Percentiles rank a stretch among this genome's conserved stretches.
phyloP scores from a whole-genome alignment of 1,140 invertebrate species.

The Drosophila neocordata region DNA sequence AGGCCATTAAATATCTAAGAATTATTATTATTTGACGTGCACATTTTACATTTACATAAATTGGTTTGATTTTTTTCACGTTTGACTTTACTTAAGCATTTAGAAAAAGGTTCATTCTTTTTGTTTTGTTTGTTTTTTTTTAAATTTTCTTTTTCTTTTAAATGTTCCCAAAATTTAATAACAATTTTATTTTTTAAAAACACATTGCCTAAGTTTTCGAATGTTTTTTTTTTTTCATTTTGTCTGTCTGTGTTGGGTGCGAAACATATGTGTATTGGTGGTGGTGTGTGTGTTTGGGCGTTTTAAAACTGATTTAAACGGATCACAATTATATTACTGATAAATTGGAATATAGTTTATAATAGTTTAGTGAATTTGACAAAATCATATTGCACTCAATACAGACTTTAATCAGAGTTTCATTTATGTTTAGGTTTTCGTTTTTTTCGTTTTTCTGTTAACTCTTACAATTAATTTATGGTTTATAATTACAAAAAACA shows the following conservation, averaged over 20 bases:
- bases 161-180: conserved; percentile 75
- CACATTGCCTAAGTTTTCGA: conserved; percentile 58
- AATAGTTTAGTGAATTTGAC: conserved; percentile 37
- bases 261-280: conserved; percentile 23
- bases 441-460: conserved; percentile 24
- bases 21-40: conserved; percentile 80
- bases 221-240: conserved; percentile 38
- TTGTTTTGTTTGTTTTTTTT: conserved; percentile 23
- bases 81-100: conserved; percentile 42
- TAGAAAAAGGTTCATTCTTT: conserved; percentile 53
- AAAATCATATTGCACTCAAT: conserved; percentile 29
- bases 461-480: conserved; percentile 62
- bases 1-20: conserved; percentile 77
- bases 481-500: conserved; percentile 72
- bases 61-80: conserved; percentile 43
- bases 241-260: conserved; percentile 30
- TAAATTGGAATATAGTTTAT: conserved; percentile 26
- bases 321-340: conserved; percentile 28
- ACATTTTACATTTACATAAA: conserved; percentile 80
- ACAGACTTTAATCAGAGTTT: conserved; percentile 36
- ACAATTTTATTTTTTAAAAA: conserved; percentile 64
- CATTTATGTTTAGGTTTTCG: neutral
- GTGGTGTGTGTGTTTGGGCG: conserved; percentile 18
- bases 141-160: conserved; percentile 42
- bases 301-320: conserved; percentile 39